Conservation (phyloP, 2,888 invertebrate genomes). For the Alcis repandata region DNA sequence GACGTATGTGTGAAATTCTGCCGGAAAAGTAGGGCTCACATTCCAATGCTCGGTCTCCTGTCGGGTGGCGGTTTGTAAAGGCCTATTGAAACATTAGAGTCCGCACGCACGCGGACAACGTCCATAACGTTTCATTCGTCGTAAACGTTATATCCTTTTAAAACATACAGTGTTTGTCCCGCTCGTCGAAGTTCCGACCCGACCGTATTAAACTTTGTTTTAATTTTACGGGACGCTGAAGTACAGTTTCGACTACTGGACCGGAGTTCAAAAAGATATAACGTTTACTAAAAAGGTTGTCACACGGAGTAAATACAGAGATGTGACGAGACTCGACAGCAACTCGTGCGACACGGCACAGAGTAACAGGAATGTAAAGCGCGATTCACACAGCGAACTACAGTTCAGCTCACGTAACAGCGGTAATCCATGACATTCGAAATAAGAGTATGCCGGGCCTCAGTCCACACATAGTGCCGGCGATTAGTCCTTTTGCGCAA, state of each 20-base stretch:
- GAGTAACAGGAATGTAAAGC: not conserved
- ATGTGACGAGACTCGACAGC: not conserved
- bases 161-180: not conserved
- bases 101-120: conserved; percentile 28
- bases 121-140: conserved; percentile 31
- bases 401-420: too few species aligned
- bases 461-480: too few species aligned
- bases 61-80: not conserved
- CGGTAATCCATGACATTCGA: too few species aligned
- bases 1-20: not conserved
- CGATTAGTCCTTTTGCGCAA: too few species aligned
- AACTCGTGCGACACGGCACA: too few species aligned
- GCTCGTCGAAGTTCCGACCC: not conserved
- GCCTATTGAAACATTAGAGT: conserved; percentile 34
- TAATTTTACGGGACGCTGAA: not conserved
- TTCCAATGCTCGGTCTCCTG: not conserved
- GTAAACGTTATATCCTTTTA: not conserved
- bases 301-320: not conserved
- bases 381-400: not conserved
- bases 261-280: not conserved
- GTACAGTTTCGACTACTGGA: not conserved
- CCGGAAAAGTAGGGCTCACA: not conserved
- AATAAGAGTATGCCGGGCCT: too few species aligned
- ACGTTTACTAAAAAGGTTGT: not conserved
- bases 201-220: not conserved